Evolutionary conservation across 2,797 vertebrate species (phyloP), one percentile per base, ranked within the genome.

Genomic region (Siniperca scherzeri): DNA sequence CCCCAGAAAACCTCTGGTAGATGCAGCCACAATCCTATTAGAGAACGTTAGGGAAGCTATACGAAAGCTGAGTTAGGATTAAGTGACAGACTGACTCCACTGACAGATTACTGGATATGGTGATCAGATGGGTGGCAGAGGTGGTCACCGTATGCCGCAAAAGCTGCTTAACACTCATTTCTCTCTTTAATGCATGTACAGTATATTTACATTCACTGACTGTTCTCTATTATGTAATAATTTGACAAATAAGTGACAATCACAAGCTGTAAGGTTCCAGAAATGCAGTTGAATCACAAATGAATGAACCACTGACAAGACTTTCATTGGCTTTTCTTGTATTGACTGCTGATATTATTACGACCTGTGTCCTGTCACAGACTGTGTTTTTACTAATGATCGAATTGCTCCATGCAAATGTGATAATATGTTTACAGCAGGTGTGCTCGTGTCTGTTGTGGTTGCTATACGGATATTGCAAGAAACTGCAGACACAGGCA

Each of bases 21-120:
- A 27, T 10, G 40, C 71, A 4, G 71, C 82, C 57, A 21, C 84
- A 91, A 93, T 95, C 94, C 83, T 75, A 83, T 93, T 92, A 92
- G 78, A 59, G 84, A 77, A 62, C 2, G 73, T 76, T 83, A 88
- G 82, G 87, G 74, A 82, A 85, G 72, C 30, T 27, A 55, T 69
- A 42, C 3, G 40, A 80, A 74, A 83, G 64, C 70, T 53, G 50
- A 78, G 87, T 79, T 42, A 10, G 85, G 92, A 92, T 94, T 89
- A 93, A 82, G 77, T 50, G 79, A 85, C 92, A 89, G 86, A 70
- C 77, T 86, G 88, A 85, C 82, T 82, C 67, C 71, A 80, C 22
- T 10, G 53, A 75, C 85, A 84, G 91, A 91, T 95, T 91, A 92
- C 36, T 60, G 69, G 46, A 69, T 62, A 16, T 61, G 25, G 69